Evolutionary conservation across 2,797 vertebrate species (phyloP).

Genomic region (Sylvilagus floridanus): DNA sequence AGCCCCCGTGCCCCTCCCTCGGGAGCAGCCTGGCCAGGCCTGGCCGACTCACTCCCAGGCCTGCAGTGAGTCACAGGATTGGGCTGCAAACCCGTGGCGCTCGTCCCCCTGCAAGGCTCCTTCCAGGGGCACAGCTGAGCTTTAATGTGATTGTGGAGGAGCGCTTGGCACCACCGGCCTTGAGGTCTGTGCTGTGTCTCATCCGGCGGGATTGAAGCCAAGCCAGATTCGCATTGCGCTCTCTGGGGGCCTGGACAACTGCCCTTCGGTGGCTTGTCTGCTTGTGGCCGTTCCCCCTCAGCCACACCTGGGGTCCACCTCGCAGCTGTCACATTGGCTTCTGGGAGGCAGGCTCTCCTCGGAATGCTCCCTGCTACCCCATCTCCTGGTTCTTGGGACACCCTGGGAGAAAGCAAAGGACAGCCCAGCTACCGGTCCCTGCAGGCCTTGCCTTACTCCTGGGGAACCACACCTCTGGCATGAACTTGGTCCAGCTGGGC

Average conservation of each 20-base stretch:
- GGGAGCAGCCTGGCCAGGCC: neutral
- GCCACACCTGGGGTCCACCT: neutral
- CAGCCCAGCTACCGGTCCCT: neutral
- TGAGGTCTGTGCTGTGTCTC: neutral
- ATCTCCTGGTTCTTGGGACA: neutral
- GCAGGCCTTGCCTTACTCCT: neutral
- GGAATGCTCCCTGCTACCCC: neutral
- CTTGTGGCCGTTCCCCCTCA: neutral
- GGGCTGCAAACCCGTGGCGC: neutral
- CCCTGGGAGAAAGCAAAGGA: neutral
- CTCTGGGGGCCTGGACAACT: neutral
- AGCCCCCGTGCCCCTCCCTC: neutral
- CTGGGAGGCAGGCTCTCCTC: neutral
- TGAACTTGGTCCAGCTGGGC: neutral
- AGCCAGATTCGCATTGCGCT: neutral
- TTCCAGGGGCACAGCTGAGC: neutral
- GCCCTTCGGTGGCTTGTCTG: neutral
- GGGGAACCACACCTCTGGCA: neutral
- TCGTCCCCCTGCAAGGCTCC: neutral
- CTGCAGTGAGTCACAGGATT: neutral
- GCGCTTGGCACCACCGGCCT: rapidly evolving
- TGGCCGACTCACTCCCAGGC: neutral
- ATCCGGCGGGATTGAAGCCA: neutral
- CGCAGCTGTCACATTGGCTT: neutral
- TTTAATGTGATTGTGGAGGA: neutral